Evolutionary conservation across 2,797 vertebrate genomes (phyloP).

Genomic region (Poecilia picta): DNA sequence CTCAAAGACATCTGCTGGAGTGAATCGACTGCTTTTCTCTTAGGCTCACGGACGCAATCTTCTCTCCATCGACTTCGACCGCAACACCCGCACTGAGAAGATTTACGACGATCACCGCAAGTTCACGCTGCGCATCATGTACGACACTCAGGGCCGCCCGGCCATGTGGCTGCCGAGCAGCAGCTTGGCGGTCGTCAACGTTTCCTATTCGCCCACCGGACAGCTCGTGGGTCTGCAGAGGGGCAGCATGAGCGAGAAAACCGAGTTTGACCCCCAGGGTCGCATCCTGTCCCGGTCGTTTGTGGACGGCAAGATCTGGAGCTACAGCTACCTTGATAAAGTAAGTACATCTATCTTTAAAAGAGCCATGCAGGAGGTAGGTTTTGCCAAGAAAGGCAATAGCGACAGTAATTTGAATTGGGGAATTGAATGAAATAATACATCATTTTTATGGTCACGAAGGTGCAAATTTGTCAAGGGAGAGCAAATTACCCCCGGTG

Average conservation of each 20-base stretch:
- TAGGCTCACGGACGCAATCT: slow-evolving; percentile 97
- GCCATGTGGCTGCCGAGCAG: slow-evolving; percentile 99
- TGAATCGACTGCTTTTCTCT: not conserved
- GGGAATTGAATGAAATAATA: slow-evolving; percentile 56
- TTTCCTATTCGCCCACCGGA: slow-evolving; percentile 93
- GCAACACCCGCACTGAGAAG: slow-evolving; percentile 98
- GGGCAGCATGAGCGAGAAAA: slow-evolving; percentile 97
- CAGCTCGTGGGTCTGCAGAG: slow-evolving; percentile 94
- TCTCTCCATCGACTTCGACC: slow-evolving; percentile 97
- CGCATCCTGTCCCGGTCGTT: slow-evolving; percentile 93
- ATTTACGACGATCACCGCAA: slow-evolving; percentile 99
- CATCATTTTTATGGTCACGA: slow-evolving; percentile 60
- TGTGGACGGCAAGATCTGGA: slow-evolving; percentile 97
- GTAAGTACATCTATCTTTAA: slow-evolving; percentile 54
- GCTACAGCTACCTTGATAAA: slow-evolving; percentile 98
- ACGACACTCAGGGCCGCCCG: slow-evolving; percentile 95
- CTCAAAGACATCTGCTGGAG: not conserved
- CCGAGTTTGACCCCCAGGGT: slow-evolving; percentile 92
- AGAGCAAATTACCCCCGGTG: slow-evolving; percentile 54
- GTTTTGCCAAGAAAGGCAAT: slow-evolving; percentile 20
- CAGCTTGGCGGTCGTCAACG: slow-evolving; percentile 95
- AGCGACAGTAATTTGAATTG: slow-evolving; percentile 43
- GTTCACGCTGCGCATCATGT: slow-evolving; percentile 96
- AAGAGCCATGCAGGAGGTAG: slow-evolving; percentile 19
- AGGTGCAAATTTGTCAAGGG: slow-evolving; percentile 58